A percentile compares a stretch with the other conserved stretches of the same genome.
Evolutionary conservation across 2,888 invertebrate genomes (phyloP).

Genomic region (Meiosimyza platycephala): DNA sequence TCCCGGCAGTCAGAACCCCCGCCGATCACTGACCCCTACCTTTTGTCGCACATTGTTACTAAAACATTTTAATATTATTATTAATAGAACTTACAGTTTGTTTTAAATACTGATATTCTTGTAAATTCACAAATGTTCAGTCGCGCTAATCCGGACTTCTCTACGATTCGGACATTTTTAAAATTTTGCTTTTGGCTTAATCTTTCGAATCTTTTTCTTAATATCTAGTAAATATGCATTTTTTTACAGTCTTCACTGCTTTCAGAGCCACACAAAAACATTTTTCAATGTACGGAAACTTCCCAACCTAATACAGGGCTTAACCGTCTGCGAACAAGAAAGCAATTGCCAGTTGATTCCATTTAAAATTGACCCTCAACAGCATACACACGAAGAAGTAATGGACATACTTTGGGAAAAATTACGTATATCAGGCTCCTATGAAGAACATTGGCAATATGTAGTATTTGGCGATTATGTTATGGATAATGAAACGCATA

Average conservation of each 20-base stretch:
- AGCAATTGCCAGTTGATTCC: slow-evolving; percentile 11
- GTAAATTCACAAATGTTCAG: no score
- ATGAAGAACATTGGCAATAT: slow-evolving; percentile 8
- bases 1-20: no score
- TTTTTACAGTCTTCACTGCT: slow-evolving; percentile 3
- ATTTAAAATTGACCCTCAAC: slow-evolving; percentile 17
- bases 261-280: slow-evolving; percentile 2
- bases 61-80: no score
- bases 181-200: no score
- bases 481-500: background rate
- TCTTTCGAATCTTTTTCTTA: no score
- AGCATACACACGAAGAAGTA: slow-evolving; percentile 6
- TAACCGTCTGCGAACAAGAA: slow-evolving; percentile 14
- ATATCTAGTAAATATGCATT: no score
- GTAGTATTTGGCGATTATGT: background rate
- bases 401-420: background rate
- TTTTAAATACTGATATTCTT: no score
- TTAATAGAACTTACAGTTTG: no score
- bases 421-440: background rate
- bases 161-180: no score
- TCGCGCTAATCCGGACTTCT: no score
- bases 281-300: slow-evolving; percentile 6
- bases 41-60: no score
- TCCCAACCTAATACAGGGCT: slow-evolving; percentile 17
- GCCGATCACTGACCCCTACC: no score